Evolutionary conservation across 2,888 invertebrate genomes (phyloP), one percentile per base, ranked within the genome.

Genomic region (Lasioglossum oenotherae): DNA sequence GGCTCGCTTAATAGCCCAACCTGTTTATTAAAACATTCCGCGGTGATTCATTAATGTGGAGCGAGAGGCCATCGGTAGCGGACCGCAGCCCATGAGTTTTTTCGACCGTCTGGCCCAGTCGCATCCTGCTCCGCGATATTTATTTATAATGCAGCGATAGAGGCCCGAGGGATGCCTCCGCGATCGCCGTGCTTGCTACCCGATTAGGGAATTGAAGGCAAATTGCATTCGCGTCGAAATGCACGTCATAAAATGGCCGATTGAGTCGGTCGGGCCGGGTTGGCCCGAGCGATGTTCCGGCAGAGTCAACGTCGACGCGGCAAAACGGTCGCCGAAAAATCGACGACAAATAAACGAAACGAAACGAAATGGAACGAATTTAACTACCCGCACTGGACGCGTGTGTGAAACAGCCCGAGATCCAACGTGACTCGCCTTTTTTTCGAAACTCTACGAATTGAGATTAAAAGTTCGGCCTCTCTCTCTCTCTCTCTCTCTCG

Each of bases 341-440:
- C 79, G 82, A 64, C 60, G 79, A 38, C 71, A 87, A 89, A 86
- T 87, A 86, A 90, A 91, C 91, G 90, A 85, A 81, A 89, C 73
- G 90, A 85, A 80, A 91, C 73, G 84, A 78, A 78, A 84, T 80
- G 80, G 80, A 89, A 90, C 87, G 89, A 87, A 89, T 90, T 90
- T 85, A 85, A 85, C 84, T 76, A 83, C 78, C 83, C 84, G 38
- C 80, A 64, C 79, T 64, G 53, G 67, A 75, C 78, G 67, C 35
- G 31, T 35, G 81, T 72, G 81, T 49, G 44, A 64, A n/a, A 35
- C 46, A 38, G 82, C 16, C 67, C 49, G 72, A 64, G 60, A 71
- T 67, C 76, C 78, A 35, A 23, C 19, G 53, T n/a, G 46, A 69
- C 74, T 57, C 71, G 78, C 53, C 78, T 74, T 81, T 84, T 85